A percentile compares a stretch with the other conserved stretches of the same genome.
Conservation (phyloP, 2,888 invertebrate genomes). For the Aporophyla lueneburgensis region DNA sequence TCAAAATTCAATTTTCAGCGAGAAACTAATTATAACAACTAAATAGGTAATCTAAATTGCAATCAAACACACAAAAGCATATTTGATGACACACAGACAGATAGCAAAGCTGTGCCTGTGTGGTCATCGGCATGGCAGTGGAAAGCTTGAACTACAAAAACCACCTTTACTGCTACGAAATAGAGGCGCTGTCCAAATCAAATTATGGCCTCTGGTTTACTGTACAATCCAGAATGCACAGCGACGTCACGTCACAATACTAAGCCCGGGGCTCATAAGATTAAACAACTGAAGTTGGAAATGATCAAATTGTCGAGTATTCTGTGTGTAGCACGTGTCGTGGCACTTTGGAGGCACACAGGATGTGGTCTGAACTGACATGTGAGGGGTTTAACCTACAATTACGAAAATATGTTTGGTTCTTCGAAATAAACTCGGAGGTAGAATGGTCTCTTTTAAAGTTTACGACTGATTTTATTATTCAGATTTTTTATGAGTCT, state of each 20-base stretch:
- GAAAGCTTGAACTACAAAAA: slow-evolving; percentile 11
- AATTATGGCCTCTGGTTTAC: neutral
- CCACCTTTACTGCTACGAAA: neutral
- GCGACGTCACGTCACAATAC: slow-evolving; percentile 13
- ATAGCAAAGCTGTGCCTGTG: slow-evolving; percentile 1
- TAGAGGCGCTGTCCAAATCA: neutral
- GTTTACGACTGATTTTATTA: neutral
- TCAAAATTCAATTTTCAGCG: slow-evolving; percentile 10
- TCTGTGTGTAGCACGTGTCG: neutral
- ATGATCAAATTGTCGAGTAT: slow-evolving; percentile 36
- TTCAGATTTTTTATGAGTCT: neutral
- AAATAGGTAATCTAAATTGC: slow-evolving; percentile 43
- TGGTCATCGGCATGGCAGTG: slow-evolving; percentile 7
- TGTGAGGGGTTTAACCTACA: slow-evolving; percentile 1
- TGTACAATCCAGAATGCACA: neutral
- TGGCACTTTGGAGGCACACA: neutral
- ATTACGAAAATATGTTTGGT: neutral
- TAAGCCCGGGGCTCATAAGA: slow-evolving; percentile 31
- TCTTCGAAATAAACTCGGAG: neutral
- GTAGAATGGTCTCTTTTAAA: neutral
- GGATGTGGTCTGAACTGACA: neutral
- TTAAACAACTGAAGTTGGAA: slow-evolving; percentile 22
- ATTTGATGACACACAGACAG: slow-evolving; percentile 30
- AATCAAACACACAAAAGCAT: slow-evolving; percentile 52
- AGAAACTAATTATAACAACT: slow-evolving; percentile 36